Evolutionary conservation across 2,113 vertebrate genomes (phyloP).

Genomic region (Oxyura jamaicensis): DNA sequence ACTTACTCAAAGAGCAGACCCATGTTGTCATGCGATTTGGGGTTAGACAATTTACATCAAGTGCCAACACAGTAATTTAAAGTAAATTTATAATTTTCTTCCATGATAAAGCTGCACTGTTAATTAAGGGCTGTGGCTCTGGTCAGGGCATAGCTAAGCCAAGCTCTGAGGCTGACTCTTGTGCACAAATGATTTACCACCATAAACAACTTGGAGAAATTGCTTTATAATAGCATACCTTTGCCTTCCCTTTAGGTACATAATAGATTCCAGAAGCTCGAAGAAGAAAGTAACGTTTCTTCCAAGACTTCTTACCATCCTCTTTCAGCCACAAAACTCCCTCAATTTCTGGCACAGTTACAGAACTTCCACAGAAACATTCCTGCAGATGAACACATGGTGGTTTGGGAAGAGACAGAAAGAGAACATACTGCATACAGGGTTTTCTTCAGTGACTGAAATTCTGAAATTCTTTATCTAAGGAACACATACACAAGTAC

Average conservation of each 20-base stretch:
- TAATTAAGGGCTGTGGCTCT: not conserved
- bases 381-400: conserved; percentile 78
- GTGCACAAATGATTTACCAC: not conserved
- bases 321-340: conserved; percentile 97
- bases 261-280: conserved; percentile 97
- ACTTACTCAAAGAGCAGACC: not conserved
- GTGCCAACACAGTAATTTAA: not conserved
- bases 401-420: not conserved
- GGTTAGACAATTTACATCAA: not conserved
- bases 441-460: not conserved
- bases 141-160: not conserved
- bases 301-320: conserved; percentile 98
- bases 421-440: not conserved
- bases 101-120: not conserved
- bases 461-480: not conserved
- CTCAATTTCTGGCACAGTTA: conserved; percentile 97
- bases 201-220: not conserved
- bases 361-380: conserved; percentile 96
- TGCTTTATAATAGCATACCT: conserved; percentile 75
- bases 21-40: not conserved
- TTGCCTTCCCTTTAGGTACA: conserved; percentile 97
- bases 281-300: conserved; percentile 97
- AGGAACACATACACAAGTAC: not conserved
- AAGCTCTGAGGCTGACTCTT: not conserved
- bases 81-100: not conserved